A percentile compares a stretch with the other conserved stretches of the same genome.
These are phyloP conservation scores for Zosterops pallidus DNA, from an alignment of 2,113 vertebrate genomes.

Conservation along the genomic window DNA sequence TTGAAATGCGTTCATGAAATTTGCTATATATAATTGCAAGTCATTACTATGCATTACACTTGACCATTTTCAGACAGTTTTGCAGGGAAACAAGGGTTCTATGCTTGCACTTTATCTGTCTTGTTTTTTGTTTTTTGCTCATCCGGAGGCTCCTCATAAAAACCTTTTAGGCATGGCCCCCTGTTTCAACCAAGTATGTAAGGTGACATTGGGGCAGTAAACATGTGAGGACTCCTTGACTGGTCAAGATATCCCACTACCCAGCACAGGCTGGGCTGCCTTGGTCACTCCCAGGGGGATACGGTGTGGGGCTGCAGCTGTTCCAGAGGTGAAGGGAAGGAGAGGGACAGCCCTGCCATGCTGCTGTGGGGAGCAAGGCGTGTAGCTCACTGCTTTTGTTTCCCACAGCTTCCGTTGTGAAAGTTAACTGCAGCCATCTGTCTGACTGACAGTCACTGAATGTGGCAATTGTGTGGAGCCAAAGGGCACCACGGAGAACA, in stretches of 20 bases:
- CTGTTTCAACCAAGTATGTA: neutral
- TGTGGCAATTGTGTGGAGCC: neutral
- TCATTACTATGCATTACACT: neutral
- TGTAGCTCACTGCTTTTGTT: neutral
- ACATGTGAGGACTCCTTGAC: accelerated
- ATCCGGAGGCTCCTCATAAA: neutral
- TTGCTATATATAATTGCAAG: neutral
- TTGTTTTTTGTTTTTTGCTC: neutral
- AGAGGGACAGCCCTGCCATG: neutral
- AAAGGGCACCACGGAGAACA: neutral
- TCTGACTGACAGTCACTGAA: neutral
- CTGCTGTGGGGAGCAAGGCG: neutral
- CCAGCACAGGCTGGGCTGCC: neutral
- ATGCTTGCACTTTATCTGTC: neutral
- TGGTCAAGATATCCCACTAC: neutral
- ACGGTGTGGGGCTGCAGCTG: accelerated
- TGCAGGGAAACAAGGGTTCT: neutral
- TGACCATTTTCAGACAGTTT: neutral
- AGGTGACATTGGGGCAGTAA: neutral
- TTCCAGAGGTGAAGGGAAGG: neutral
- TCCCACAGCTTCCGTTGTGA: neutral
- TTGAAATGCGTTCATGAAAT: neutral
- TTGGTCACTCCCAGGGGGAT: accelerated
- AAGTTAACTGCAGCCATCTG: neutral
- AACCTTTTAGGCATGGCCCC: neutral